phyloP scores from a whole-genome alignment of 2,888 invertebrate species.

The Eupeodes luniger region DNA sequence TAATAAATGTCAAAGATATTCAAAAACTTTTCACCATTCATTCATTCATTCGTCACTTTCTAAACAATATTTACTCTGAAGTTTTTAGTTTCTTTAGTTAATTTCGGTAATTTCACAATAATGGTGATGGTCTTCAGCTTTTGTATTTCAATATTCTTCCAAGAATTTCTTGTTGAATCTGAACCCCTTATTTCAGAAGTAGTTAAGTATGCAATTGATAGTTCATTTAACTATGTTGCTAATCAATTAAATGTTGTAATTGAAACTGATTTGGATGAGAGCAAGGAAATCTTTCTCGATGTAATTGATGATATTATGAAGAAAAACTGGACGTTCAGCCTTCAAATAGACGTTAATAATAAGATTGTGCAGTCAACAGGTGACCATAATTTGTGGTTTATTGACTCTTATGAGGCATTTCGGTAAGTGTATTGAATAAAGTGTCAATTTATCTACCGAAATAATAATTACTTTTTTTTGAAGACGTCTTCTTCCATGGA shows the following conservation, averaged over 20 bases:
- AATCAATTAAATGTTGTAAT: background rate
- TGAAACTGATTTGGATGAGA: slow-evolving; percentile 7
- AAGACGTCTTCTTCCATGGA: background rate
- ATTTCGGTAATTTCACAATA: background rate
- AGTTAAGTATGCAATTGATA: background rate
- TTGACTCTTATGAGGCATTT: slow-evolving; percentile 33
- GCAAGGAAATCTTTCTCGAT: background rate
- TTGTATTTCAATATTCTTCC: background rate
- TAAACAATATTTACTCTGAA: too few species aligned
- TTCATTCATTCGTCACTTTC: too few species aligned
- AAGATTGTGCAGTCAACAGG: background rate
- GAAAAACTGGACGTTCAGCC: background rate
- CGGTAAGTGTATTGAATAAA: slow-evolving; percentile 12
- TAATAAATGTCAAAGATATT: too few species aligned
- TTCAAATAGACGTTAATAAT: slow-evolving; percentile 26
- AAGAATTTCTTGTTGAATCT: background rate
- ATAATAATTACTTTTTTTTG: background rate
- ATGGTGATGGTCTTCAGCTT: background rate
- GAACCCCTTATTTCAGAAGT: background rate
- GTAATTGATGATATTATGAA: slow-evolving; percentile 5
- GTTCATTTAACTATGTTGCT: background rate
- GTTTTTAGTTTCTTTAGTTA: too few species aligned
- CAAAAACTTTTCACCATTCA: too few species aligned
- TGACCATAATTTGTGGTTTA: slow-evolving; percentile 31
- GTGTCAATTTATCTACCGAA: too few species aligned